phyloP scores from a whole-genome alignment of 2,888 invertebrate species.

The Limnephilus auricula region DNA sequence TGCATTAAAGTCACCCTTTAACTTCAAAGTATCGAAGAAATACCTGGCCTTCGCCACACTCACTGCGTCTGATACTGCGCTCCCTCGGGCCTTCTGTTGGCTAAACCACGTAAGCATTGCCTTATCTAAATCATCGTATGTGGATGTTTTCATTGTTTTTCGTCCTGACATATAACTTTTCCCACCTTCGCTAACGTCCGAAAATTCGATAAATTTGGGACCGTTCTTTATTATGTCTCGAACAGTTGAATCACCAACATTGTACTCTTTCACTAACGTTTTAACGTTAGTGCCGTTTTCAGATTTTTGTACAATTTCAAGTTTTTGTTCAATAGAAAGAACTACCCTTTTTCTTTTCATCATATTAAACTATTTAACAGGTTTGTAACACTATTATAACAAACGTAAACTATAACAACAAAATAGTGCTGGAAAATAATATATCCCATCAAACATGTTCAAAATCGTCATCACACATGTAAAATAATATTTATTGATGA shows the following conservation, averaged over 20 bases:
- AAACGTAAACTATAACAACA: background rate
- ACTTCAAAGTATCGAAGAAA: background rate
- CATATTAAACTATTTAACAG: slow-evolving; percentile 4
- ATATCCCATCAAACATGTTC: background rate
- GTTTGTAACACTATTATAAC: background rate
- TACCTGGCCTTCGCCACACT: background rate
- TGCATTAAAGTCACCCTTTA: background rate
- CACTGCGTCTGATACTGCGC: background rate
- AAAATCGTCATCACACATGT: background rate
- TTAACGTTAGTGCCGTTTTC: slow-evolving; percentile 9
- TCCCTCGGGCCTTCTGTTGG: slow-evolving; percentile 22
- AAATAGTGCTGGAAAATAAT: background rate
- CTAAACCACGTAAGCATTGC: slow-evolving; percentile 2
- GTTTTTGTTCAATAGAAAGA: slow-evolving; percentile 33
- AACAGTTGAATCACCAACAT: slow-evolving; percentile 5
- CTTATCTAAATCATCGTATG: slow-evolving; percentile 19
- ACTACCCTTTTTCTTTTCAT: slow-evolving; percentile 11
- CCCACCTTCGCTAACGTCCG: background rate
- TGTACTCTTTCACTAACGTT: slow-evolving; percentile 14
- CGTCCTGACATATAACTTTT: background rate
- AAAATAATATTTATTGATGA: background rate
- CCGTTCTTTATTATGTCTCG: slow-evolving; percentile 22
- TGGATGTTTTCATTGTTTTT: slow-evolving; percentile 39
- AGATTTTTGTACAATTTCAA: slow-evolving; percentile 29
- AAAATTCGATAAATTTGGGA: background rate